Conservation (phyloP, 2,113 vertebrate genomes). For the Microtus pennsylvanicus region DNA sequence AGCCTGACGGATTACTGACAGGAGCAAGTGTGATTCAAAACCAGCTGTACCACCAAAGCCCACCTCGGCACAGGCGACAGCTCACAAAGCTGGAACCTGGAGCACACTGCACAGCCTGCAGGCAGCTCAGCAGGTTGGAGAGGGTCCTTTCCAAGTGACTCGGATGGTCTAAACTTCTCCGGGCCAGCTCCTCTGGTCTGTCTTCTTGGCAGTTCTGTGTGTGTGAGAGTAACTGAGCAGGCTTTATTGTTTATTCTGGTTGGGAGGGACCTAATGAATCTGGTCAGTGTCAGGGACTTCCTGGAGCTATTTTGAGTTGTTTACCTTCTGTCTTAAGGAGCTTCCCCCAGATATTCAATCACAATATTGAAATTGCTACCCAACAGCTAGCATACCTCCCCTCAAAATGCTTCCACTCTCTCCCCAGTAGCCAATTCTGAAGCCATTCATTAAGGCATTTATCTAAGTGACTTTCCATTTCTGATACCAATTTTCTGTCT, state of each 20-base stretch:
- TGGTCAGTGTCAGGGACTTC: neutral
- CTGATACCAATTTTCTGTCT: neutral
- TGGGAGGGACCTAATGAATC: neutral
- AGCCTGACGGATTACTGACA: neutral
- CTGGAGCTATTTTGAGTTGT: neutral
- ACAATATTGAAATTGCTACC: neutral
- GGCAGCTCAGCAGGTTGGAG: no score
- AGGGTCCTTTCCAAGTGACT: neutral
- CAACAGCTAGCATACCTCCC: neutral
- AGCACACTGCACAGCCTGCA: neutral
- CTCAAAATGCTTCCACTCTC: neutral
- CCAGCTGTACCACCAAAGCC: neutral
- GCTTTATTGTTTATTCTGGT: neutral
- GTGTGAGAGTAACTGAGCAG: neutral
- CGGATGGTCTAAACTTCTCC: neutral
- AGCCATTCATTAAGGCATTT: neutral
- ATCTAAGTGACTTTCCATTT: neutral
- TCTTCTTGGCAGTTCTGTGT: neutral
- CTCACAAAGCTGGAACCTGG: neutral
- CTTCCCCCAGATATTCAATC: no score
- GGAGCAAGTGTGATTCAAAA: neutral
- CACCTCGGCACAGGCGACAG: no score
- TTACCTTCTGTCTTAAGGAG: neutral
- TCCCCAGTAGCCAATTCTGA: neutral
- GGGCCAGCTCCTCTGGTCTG: neutral